Evolutionary conservation across 35 echinoderm and acorn worm genomes (phyloP), one percentile per base, ranked within the genome.

Genomic region (Apostichopus japonicus): DNA sequence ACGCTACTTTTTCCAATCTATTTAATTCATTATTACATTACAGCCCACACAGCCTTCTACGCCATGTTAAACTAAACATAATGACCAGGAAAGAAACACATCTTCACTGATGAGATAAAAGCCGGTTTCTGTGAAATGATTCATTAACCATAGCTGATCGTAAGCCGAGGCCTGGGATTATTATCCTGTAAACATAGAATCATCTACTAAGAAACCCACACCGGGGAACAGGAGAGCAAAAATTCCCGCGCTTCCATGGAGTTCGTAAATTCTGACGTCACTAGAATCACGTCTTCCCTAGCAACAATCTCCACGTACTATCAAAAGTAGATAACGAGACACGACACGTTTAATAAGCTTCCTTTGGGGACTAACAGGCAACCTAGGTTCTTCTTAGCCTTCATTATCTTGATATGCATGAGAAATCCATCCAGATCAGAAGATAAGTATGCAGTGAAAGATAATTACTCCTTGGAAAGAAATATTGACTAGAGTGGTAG

Each of bases 191-290:
- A 67, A 44, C 19, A 11, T 67, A 11, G 63, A 67, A 67, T 67
- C 9, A 15, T 67, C 63, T 19, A 19, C 63, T 67, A 67, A 67
- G 19, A 19, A 67, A 15, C 9, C 63, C 3, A 11, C 63, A 11
- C 63, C 19, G 11, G 19, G 19, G 63, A 67, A 67, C 19, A 19
- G 14, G 19, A 15, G 79, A 83, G 54, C 17, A 54, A 83, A 83
- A 83, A 83, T 83, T 83, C 79, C 79, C 79, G 79, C 51, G 79
- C 79, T 83, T n/a, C 79, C n/a, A 44, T n/a, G 79, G 79, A 83
- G 79, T 54, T 54, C 8, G 54, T 6, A 54, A 83, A 8, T 83
- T 83, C 16, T 33, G 79, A 83, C 79, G 79, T 83, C 79, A 83
- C 51, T 83, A 17, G 51, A 10, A 83, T 83, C 51, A 83, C 79